These are phyloP conservation scores for Sardina pilchardus DNA, from an alignment of 2,113 vertebrate species.

Conservation along the genomic window DNA sequence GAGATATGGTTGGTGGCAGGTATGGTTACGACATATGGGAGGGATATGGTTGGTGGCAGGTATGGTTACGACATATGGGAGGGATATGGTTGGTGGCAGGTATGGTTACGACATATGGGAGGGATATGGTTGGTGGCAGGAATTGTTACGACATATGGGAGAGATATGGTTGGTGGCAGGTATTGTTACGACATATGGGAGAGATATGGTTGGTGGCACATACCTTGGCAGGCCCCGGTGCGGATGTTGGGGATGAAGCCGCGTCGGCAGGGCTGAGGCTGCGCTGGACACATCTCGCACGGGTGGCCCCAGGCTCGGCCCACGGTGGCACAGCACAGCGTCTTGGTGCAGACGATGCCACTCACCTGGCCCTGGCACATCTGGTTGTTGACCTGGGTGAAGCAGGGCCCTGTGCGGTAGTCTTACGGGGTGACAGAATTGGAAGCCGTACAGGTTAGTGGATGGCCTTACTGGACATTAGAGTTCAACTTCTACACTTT, in stretches of 20 bases:
- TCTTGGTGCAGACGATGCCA: conserved; percentile 77
- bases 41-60: too few relatives aligned
- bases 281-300: conserved; percentile 76
- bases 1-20: too few relatives aligned
- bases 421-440: conserved; percentile 53
- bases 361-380: conserved; percentile 78
- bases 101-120: too few relatives aligned
- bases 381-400: conserved; percentile 71
- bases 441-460: background rate
- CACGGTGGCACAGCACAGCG: conserved; percentile 77
- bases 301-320: conserved; percentile 78
- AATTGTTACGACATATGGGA: too few relatives aligned
- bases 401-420: conserved; percentile 79
- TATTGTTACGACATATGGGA: background rate
- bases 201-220: background rate
- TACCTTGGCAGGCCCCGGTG: conserved; percentile 79
- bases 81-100: too few relatives aligned
- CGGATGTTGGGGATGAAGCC: conserved; percentile 77
- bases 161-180: too few relatives aligned
- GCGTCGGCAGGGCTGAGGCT: conserved; percentile 74
- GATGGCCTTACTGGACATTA: background rate
- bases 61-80: too few relatives aligned
- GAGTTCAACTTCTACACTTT: background rate
- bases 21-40: too few relatives aligned
- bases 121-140: too few relatives aligned